A percentile compares a stretch with the other conserved stretches of the same genome.
phyloP scores from a whole-genome alignment of 2,113 vertebrate genomes.

The Stigmatopora argus region DNA sequence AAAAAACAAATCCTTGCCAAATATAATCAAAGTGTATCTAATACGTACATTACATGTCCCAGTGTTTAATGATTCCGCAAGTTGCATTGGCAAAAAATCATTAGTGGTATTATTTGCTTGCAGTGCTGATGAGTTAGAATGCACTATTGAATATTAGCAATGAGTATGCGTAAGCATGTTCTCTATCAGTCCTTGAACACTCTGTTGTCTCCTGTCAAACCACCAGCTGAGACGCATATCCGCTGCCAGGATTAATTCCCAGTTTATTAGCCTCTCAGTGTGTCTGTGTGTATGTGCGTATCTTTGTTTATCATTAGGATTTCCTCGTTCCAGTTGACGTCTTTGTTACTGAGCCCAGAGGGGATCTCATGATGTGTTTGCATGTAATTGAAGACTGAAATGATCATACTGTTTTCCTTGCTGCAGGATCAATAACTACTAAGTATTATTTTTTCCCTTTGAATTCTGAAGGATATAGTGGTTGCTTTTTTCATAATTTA shows the following conservation, averaged over 20 bases:
- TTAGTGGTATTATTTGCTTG: slow-evolving; percentile 51
- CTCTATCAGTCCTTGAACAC: slow-evolving; percentile 51
- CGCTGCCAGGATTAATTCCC: slow-evolving; percentile 39
- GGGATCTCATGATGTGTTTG: slow-evolving; percentile 30
- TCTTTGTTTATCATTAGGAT: slow-evolving; percentile 41
- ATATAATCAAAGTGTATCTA: slow-evolving; percentile 5
- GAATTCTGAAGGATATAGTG: neutral
- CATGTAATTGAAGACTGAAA: slow-evolving; percentile 12
- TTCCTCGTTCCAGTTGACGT: slow-evolving; percentile 41
- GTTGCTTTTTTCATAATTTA: neutral
- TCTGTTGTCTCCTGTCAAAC: slow-evolving; percentile 35
- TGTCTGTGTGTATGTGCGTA: slow-evolving; percentile 11
- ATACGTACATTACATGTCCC: slow-evolving; percentile 33
- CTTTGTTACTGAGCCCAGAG: slow-evolving; percentile 31
- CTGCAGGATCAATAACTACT: neutral
- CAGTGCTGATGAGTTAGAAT: slow-evolving; percentile 38
- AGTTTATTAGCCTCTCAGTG: slow-evolving; percentile 18
- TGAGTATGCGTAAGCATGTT: slow-evolving; percentile 51
- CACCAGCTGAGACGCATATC: slow-evolving; percentile 49
- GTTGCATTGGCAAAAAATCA: slow-evolving; percentile 57
- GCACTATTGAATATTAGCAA: slow-evolving; percentile 38
- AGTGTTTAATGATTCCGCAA: slow-evolving; percentile 51
- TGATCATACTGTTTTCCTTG: neutral
- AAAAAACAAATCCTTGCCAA: slow-evolving; percentile 2
- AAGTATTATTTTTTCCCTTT: neutral